These are phyloP conservation scores for Scarus forsteni DNA, from an alignment of 2,797 vertebrate species.

Conservation along the genomic window DNA sequence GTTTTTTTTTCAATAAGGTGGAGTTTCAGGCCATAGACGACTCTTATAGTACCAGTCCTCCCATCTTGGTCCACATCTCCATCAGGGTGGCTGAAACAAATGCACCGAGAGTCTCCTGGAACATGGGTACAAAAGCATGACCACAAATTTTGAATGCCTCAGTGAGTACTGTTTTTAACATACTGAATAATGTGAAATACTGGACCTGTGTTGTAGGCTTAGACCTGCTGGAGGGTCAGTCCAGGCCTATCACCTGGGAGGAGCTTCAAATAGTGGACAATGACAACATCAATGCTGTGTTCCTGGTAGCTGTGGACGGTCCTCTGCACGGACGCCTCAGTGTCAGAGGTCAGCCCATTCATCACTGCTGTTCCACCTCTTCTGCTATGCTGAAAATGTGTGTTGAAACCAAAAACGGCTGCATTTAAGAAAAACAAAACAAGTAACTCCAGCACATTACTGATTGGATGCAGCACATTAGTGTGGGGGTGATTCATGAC, in stretches of 20 bases:
- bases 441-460: background rate
- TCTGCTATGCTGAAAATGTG: background rate
- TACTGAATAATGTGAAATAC: background rate
- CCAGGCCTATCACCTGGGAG: slow-evolving; percentile 77
- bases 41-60: slow-evolving; percentile 72
- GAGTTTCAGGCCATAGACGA: slow-evolving; percentile 87
- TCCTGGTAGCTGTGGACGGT: slow-evolving; percentile 81
- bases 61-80: slow-evolving; percentile 84
- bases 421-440: background rate
- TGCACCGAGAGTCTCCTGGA: slow-evolving; percentile 83
- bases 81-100: slow-evolving; percentile 79
- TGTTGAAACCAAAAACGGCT: background rate
- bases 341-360: slow-evolving; percentile 68
- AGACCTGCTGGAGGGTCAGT: slow-evolving; percentile 83
- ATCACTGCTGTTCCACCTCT: background rate
- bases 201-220: slow-evolving; percentile 62
- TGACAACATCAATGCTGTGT: slow-evolving; percentile 74
- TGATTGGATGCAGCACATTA: slow-evolving; percentile 1
- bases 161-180: too few relatives aligned
- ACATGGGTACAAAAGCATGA: slow-evolving; percentile 65
- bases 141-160: too few relatives aligned
- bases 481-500: background rate
- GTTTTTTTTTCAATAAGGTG: slow-evolving; percentile 65
- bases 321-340: slow-evolving; percentile 74
- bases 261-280: slow-evolving; percentile 83